Conservation (phyloP, 1,140 invertebrate genomes). For the Acromyrmex heyeri region DNA sequence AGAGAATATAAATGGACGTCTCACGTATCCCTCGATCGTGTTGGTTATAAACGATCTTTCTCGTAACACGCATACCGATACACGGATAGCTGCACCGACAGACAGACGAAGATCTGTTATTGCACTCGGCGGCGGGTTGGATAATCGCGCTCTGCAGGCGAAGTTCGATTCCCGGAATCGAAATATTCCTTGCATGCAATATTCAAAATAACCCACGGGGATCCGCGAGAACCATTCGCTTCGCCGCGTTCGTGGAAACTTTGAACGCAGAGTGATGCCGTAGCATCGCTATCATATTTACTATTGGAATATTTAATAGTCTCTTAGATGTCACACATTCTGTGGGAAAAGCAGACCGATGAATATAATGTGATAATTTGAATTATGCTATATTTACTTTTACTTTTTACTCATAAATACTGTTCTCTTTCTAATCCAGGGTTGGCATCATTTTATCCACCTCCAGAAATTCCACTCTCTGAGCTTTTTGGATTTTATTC, state of each 20-base stretch:
- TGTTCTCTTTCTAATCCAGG: too few relatives aligned
- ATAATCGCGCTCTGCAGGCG: constrained; percentile 70
- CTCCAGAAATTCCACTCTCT: too few relatives aligned
- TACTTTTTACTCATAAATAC: too few relatives aligned
- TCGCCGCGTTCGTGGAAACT: constrained; percentile 58
- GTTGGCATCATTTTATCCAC: too few relatives aligned
- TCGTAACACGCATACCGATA: constrained; percentile 60
- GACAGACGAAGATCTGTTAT: constrained; percentile 60
- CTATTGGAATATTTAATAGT: constrained; percentile 48
- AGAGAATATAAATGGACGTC: constrained; percentile 54
- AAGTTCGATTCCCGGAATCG: constrained; percentile 73
- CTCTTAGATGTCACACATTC: constrained; percentile 18
- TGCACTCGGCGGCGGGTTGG: constrained; percentile 53
- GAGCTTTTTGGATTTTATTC: too few relatives aligned
- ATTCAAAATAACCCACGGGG: constrained; percentile 76
- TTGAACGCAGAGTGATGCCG: constrained; percentile 44
- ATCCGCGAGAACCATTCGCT: constrained; percentile 62
- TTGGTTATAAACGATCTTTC: constrained; percentile 61
- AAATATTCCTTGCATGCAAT: constrained; percentile 76
- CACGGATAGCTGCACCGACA: constrained; percentile 43
- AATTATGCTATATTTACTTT: too few relatives aligned
- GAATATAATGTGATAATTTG: too few relatives aligned
- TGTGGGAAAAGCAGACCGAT: constrained; percentile 7
- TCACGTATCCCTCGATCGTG: constrained; percentile 55
- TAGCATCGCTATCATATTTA: constrained; percentile 38